Conservation (phyloP, 2,888 invertebrate genomes). For the Chalcis sispes region DNA sequence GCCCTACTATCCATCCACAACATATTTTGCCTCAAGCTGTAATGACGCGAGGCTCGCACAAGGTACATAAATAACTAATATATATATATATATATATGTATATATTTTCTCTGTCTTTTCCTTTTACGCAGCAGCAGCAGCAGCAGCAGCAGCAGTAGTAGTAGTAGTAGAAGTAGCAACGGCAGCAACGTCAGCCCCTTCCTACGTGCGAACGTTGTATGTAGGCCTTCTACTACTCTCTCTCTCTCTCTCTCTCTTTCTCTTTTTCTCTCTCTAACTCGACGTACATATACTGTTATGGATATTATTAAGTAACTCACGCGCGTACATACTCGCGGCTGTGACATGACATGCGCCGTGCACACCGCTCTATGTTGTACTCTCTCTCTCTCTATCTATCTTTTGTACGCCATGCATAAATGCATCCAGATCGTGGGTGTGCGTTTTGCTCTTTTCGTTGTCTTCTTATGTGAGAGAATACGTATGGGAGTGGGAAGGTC, state of each 20-base stretch:
- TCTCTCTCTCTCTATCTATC: not conserved
- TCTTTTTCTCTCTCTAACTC: not conserved
- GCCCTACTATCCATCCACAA: no score
- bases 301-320: constrained; percentile 73
- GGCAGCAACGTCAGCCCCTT: not conserved
- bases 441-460: not conserved
- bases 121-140: constrained; percentile 23
- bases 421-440: not conserved
- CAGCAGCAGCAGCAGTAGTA: not conserved
- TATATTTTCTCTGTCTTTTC: constrained; percentile 49
- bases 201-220: constrained; percentile 58
- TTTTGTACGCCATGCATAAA: not conserved
- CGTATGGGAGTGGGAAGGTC: no score
- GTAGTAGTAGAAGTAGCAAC: not conserved
- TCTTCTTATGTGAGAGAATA: no score
- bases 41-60: no score
- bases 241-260: not conserved
- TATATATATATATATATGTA: not conserved
- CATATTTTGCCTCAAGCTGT: no score
- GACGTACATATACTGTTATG: constrained; percentile 67
- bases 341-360: no score
- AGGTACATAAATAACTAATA: no score
- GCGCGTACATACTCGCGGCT: constrained; percentile 54
- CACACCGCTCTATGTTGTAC: constrained; percentile 24
- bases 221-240: constrained; percentile 28